These are phyloP conservation scores for Amblyornis subalaris DNA, from an alignment of 2,113 vertebrate genomes.

Conservation along the genomic window DNA sequence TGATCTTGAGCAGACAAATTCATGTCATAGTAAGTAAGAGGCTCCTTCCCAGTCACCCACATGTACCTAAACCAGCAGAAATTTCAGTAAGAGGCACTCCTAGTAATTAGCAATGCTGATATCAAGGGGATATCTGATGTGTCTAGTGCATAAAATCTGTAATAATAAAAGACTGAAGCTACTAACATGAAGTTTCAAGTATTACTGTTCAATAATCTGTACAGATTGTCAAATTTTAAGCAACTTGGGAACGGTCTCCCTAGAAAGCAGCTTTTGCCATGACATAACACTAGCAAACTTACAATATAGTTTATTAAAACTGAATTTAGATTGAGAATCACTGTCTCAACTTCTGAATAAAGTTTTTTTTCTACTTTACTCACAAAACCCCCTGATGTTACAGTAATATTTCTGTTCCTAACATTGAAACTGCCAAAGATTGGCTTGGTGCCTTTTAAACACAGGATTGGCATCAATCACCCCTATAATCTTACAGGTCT, in stretches of 20 bases:
- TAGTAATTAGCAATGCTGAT: background rate
- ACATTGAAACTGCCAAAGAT: background rate
- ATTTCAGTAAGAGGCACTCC: background rate
- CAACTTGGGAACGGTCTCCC: background rate
- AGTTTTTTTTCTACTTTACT: background rate
- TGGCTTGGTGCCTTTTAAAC: background rate
- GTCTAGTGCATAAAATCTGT: background rate
- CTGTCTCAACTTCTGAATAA: background rate
- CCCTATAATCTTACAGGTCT: background rate
- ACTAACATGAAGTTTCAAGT: background rate
- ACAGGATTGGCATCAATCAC: background rate
- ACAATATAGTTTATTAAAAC: background rate
- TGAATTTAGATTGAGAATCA: background rate
- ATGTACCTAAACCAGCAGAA: conserved; percentile 80
- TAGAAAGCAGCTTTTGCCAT: background rate
- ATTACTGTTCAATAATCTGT: background rate
- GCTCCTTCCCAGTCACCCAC: conserved; percentile 97
- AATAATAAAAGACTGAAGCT: background rate
- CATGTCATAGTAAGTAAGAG: conserved; percentile 98
- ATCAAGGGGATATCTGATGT: background rate
- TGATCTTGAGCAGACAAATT: conserved; percentile 98
- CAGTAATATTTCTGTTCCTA: background rate
- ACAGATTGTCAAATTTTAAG: background rate
- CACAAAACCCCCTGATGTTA: background rate
- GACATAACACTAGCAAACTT: background rate